Conservation (phyloP, 2,113 vertebrate species). For the Proterorhinus semilunaris region DNA sequence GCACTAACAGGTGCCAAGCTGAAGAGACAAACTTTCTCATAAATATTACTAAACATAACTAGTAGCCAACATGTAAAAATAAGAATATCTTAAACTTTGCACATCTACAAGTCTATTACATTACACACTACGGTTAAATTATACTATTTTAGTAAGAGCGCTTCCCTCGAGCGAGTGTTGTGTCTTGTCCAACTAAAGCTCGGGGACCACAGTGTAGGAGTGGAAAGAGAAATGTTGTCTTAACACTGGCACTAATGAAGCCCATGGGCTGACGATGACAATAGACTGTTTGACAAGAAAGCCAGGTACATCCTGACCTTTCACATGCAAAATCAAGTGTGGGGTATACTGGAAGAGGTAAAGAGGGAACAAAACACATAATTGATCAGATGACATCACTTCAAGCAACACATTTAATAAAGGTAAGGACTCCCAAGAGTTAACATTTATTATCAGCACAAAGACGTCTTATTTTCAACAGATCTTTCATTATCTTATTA, state of each 20-base stretch:
- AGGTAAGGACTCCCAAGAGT: too few species aligned
- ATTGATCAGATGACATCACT: too few species aligned
- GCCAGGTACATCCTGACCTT: not conserved
- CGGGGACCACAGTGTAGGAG: conserved; percentile 60
- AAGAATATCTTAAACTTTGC: not conserved
- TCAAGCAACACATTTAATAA: too few species aligned
- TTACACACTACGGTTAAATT: conserved; percentile 23
- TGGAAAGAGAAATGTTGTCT: conserved; percentile 61
- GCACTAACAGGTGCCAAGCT: too few species aligned
- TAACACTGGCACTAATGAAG: conserved; percentile 70
- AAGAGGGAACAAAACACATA: too few species aligned
- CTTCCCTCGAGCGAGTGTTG: conserved; percentile 53
- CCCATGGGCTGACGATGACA: conserved; percentile 64
- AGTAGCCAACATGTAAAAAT: not conserved
- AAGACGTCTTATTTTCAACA: too few species aligned
- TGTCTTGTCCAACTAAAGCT: conserved; percentile 50
- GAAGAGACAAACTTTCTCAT: not conserved
- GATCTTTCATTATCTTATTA: too few species aligned
- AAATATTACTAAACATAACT: not conserved
- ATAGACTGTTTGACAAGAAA: conserved; percentile 54
- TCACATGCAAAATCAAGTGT: too few species aligned
- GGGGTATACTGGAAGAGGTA: too few species aligned
- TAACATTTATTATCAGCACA: too few species aligned
- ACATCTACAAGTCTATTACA: conserved; percentile 11
- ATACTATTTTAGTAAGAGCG: conserved; percentile 9